These are phyloP conservation scores for Spermophilus dauricus DNA, from an alignment of 2,113 vertebrate genomes.

Conservation along the genomic window DNA sequence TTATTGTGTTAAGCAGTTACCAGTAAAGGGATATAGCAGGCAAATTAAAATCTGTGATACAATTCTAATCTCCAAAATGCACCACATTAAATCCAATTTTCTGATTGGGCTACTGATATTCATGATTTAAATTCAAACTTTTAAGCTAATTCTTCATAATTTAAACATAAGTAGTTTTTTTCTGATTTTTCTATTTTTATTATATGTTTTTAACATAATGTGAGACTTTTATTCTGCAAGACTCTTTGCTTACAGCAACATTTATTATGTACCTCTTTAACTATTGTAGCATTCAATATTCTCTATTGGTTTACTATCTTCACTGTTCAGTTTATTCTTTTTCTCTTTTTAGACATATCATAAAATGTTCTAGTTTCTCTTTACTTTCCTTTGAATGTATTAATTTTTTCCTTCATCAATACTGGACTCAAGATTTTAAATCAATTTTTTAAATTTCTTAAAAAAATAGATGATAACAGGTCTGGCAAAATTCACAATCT, in stretches of 20 bases:
- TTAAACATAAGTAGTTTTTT: not conserved
- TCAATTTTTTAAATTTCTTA: not conserved
- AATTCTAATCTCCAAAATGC: not conserved
- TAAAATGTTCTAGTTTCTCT: not conserved
- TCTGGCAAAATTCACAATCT: not conserved
- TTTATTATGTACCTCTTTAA: not conserved
- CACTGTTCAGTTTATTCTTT: not conserved
- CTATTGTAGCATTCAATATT: not conserved
- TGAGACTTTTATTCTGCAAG: not conserved
- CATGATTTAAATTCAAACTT: conserved; percentile 1
- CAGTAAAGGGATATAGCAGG: not conserved
- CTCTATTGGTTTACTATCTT: not conserved
- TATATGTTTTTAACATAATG: not conserved
- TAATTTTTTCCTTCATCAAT: not conserved
- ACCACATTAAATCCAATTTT: not conserved
- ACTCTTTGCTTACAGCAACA: not conserved
- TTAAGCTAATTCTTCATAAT: not conserved
- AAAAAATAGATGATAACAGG: not conserved
- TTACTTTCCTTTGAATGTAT: not conserved
- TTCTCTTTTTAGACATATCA: not conserved
- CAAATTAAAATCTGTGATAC: not conserved
- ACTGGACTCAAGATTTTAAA: not conserved
- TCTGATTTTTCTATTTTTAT: not conserved
- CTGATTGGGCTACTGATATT: not conserved
- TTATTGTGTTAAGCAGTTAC: not conserved